A percentile compares a stretch with the other conserved stretches of the same genome.
Evolutionary conservation across 2,888 invertebrate species (phyloP).

Genomic region (Cinara cedri): DNA sequence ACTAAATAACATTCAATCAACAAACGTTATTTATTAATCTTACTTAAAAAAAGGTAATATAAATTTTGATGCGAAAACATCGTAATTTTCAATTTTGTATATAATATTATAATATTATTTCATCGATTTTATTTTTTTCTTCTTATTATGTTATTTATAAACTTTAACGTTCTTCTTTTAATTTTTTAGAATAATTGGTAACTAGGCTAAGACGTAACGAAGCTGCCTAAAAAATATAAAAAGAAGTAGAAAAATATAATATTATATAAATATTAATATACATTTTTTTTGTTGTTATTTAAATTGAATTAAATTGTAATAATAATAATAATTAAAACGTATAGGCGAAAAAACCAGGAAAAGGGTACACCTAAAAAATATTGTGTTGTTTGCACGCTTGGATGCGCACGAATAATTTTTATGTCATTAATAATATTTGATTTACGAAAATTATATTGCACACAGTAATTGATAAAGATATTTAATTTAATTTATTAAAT

Average conservation of each 20-base stretch:
- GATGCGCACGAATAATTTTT: slow-evolving; percentile 16
- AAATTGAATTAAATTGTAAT: slow-evolving; percentile 24
- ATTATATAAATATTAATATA: slow-evolving; percentile 13
- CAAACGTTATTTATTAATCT: slow-evolving; percentile 55
- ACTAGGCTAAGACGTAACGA: slow-evolving; percentile 57
- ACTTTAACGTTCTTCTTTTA: background rate
- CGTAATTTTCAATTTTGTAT: slow-evolving; percentile 43
- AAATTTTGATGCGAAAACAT: slow-evolving; percentile 54
- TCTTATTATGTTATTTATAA: slow-evolving; percentile 17
- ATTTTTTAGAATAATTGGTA: slow-evolving; percentile 51
- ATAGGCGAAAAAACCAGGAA: slow-evolving; percentile 50
- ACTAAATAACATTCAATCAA: slow-evolving; percentile 57
- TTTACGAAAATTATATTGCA: slow-evolving; percentile 56
- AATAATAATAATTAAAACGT: slow-evolving; percentile 20
- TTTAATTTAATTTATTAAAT: slow-evolving; percentile 41
- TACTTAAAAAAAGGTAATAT: slow-evolving; percentile 54
- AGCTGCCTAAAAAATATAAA: slow-evolving; percentile 57
- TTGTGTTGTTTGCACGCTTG: slow-evolving; percentile 12
- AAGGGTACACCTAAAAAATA: slow-evolving; percentile 43
- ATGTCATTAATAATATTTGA: background rate
- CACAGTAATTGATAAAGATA: slow-evolving; percentile 50
- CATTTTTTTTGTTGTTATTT: slow-evolving; percentile 15
- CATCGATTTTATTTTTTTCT: slow-evolving; percentile 3
- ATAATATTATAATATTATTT: background rate
- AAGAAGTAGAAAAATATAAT: slow-evolving; percentile 57